phyloP scores from a whole-genome alignment of 2,888 invertebrate genomes.

The Phaonia tiefii region DNA sequence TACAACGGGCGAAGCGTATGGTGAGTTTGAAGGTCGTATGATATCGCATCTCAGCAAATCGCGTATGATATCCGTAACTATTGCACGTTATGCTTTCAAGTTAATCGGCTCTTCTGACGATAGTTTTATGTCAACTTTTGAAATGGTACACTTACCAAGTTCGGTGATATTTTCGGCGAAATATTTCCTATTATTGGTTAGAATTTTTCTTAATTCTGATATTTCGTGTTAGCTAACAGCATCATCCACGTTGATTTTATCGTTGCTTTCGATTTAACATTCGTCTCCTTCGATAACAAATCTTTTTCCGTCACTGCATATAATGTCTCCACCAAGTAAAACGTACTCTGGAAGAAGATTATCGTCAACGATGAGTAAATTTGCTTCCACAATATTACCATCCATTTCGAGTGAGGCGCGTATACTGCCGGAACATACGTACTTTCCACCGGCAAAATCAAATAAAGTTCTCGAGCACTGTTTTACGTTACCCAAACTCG shows the following conservation, averaged over 20 bases:
- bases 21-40: constrained; percentile 10
- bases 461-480: constrained; percentile 32
- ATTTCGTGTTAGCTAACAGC: neutral
- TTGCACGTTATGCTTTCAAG: constrained; percentile 15
- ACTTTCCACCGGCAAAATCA: constrained; percentile 58
- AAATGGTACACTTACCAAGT: constrained; percentile 46
- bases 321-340: constrained; percentile 47
- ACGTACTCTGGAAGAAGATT: constrained; percentile 40
- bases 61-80: constrained; percentile 25
- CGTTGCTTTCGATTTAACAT: constrained; percentile 41
- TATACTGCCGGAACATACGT: constrained; percentile 46
- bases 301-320: constrained; percentile 49
- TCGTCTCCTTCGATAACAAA: constrained; percentile 56
- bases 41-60: constrained; percentile 27
- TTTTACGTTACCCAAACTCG: neutral
- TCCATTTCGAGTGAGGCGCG: constrained; percentile 46
- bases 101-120: constrained; percentile 30
- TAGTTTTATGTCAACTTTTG: constrained; percentile 45
- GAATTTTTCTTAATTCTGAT: constrained; percentile 14
- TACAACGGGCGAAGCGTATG: constrained; percentile 54
- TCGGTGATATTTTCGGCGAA: constrained; percentile 39
- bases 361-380: constrained; percentile 45
- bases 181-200: constrained; percentile 30
- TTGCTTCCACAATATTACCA: constrained; percentile 10
- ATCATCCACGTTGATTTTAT: constrained; percentile 12